phyloP scores from a whole-genome alignment of 2,888 invertebrate species.

The Flexamia atlantica region DNA sequence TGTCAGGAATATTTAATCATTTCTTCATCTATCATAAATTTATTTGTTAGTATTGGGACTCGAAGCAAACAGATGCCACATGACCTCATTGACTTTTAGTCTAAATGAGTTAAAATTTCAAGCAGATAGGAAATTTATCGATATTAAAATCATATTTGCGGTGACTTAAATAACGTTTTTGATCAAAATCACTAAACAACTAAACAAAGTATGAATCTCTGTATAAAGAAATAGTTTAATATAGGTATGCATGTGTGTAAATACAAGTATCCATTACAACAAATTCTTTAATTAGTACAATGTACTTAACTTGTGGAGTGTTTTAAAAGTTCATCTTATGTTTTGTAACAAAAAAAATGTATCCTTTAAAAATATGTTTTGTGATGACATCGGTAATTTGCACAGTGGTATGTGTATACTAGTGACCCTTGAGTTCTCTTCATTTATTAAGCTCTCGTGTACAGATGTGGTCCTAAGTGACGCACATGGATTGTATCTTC shows the following conservation, averaged over 20 bases:
- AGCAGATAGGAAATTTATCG: too few species aligned
- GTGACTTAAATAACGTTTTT: neutral
- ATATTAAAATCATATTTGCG: neutral
- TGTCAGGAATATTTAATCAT: too few species aligned
- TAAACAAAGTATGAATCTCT: slow-evolving; percentile 5
- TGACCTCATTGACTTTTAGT: too few species aligned
- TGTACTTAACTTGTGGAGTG: slow-evolving; percentile 44
- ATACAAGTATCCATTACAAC: slow-evolving; percentile 7
- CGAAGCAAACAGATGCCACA: too few species aligned
- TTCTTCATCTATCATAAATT: too few species aligned
- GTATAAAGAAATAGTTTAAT: slow-evolving; percentile 35
- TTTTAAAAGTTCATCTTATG: slow-evolving; percentile 29
- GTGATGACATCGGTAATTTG: neutral
- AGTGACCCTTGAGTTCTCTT: slow-evolving; percentile 38
- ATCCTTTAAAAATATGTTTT: slow-evolving; percentile 15
- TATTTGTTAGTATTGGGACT: too few species aligned
- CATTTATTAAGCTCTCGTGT: slow-evolving; percentile 46
- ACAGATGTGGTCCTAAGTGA: slow-evolving; percentile 48
- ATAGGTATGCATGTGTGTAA: slow-evolving; percentile 50
- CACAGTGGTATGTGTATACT: slow-evolving; percentile 40
- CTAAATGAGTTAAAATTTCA: too few species aligned
- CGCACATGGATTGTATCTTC: slow-evolving; percentile 60
- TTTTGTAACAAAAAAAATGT: neutral
- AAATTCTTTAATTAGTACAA: slow-evolving; percentile 20
- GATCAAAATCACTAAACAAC: neutral